A percentile compares a stretch with the other conserved stretches of the same genome.
Evolutionary conservation across 2,888 invertebrate genomes (phyloP).

Genomic region (Drosophila robusta): DNA sequence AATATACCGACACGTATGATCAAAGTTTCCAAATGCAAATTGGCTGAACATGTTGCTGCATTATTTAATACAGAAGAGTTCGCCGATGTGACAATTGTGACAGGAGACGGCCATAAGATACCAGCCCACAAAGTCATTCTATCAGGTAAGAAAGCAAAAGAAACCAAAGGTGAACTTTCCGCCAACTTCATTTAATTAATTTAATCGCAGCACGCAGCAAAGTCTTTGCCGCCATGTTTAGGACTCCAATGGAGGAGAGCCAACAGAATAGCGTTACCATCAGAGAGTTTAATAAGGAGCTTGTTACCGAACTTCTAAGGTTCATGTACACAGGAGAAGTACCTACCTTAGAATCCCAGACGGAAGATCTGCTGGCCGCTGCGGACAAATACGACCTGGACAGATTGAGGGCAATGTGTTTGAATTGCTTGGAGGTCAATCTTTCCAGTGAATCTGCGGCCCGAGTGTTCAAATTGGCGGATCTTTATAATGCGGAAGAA

Average conservation of each 20-base stretch:
- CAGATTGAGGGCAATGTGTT: background rate
- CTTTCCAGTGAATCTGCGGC: background rate
- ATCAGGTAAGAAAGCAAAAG: slow-evolving; percentile 1
- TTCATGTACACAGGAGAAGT: background rate
- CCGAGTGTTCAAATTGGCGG: background rate
- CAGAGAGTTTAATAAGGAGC: background rate
- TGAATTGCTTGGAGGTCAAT: background rate
- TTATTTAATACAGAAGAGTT: background rate
- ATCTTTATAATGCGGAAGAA: background rate
- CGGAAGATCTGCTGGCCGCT: background rate
- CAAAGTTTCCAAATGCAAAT: background rate
- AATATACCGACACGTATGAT: background rate
- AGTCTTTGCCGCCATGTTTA: background rate
- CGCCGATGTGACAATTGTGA: slow-evolving; percentile 1
- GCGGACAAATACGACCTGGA: background rate
- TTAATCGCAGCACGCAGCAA: background rate
- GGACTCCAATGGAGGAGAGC: slow-evolving; percentile 1
- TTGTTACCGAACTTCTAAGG: background rate
- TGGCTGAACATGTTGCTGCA: background rate
- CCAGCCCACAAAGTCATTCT: slow-evolving; percentile 1
- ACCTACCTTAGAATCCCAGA: too few species aligned
- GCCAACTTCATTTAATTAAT: too few species aligned
- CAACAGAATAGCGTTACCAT: background rate
- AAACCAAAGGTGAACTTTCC: too few species aligned
- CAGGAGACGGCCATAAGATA: background rate